Conservation (phyloP, 35 echinoderm and acorn worm species). For the Stichopus chloronotus region DNA sequence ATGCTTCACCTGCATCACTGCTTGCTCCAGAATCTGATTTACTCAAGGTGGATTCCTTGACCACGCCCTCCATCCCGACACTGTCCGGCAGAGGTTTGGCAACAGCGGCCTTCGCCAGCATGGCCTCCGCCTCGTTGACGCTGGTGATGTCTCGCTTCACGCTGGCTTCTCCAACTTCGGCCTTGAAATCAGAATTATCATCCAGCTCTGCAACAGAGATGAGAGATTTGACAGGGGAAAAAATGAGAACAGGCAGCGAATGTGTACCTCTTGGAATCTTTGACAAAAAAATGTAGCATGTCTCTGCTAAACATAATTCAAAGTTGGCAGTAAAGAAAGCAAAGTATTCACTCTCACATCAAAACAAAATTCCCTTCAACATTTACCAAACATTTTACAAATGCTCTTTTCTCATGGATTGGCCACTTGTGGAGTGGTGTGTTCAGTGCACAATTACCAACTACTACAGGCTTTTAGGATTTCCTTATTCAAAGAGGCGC, state of each 20-base stretch:
- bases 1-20: conserved; percentile 76
- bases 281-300: too few species aligned
- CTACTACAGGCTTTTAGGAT: too few species aligned
- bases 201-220: not conserved
- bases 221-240: not conserved
- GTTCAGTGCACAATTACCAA: too few species aligned
- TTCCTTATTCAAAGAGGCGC: too few species aligned
- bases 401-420: too few species aligned
- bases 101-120: conserved; percentile 67
- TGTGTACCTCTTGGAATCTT: too few species aligned
- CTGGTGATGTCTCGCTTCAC: conserved; percentile 78
- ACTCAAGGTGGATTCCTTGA: conserved; percentile 64
- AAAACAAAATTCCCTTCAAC: too few species aligned
- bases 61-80: conserved; percentile 90
- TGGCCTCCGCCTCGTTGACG: conserved; percentile 77
- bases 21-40: conserved; percentile 66
- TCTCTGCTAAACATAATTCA: too few species aligned
- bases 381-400: too few species aligned
- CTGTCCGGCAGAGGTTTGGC: conserved; percentile 63
- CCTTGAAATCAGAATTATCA: conserved; percentile 76
- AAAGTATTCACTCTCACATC: too few species aligned
- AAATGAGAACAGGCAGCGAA: not conserved
- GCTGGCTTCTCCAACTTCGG: conserved; percentile 86
- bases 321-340: too few species aligned
- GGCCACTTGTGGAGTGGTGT: too few species aligned